Base-by-base conservation (phyloP, 2,797 vertebrate genomes). In the Lateolabrax maculatus region DNA sequence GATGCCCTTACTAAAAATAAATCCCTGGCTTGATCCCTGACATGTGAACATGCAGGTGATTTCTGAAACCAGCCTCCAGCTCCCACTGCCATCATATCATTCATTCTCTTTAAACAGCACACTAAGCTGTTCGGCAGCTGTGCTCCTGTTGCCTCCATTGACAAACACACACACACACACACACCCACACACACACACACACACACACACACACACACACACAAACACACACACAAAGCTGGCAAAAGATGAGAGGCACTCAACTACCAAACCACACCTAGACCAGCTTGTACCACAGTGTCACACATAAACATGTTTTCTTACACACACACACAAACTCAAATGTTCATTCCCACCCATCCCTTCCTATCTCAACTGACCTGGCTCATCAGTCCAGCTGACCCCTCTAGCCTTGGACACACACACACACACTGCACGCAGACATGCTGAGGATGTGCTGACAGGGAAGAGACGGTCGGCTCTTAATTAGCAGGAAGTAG, bases 401-500 rank as follows among this genome's bases (percentile, higher is more conserved):
- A 90, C 91, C 90, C 89, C 87, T 81, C 37, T 39, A 60, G 81
- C 72, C 73, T 61, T 23, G 4, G 25, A 83, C 67, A 68, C 80
- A 67, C 69, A 67, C 58, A 73, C 67, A 75, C 64, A 71, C 55
- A 79, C 39, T n/a, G 48, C 68, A 83, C 71, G 84, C 61, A 68
- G 5, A 43, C 80, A 53, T 25, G n/a, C 77, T 77, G 88, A 92
- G 92, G 88, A 91, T 91, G 88, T 91, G 91, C 85, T 89, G 90
- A 90, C 89, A 92, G 85, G 82, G 90, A 89, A 83, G 83, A 89
- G 91, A 92, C 94, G 43, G 75, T 89, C 76, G 88, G 94, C 94
- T 95, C 95, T 95, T 97, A 95, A 97, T 97, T 95, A 96, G 90
- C 93, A 95, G 93, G 95, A 96, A 96, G 95, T 64, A 80, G 94